These are phyloP conservation scores for Acanthoscelides obtectus DNA, from an alignment of 2,888 invertebrate genomes.

Conservation along the genomic window DNA sequence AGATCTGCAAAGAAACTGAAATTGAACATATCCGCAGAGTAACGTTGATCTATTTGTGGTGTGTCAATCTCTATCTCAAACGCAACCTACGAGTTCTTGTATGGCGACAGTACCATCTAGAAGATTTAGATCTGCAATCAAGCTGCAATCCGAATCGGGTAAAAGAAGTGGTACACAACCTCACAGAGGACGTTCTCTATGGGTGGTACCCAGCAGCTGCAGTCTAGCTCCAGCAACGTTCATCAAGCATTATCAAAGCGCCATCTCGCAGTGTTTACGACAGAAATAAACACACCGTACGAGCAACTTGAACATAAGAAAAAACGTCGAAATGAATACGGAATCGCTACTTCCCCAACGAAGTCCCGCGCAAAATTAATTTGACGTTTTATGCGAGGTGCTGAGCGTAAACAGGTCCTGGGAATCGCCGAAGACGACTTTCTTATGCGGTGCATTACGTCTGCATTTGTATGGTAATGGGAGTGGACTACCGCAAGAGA, in stretches of 20 bases:
- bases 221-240: neutral
- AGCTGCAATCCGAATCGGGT: too few species aligned
- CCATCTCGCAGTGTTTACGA: neutral
- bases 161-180: too few species aligned
- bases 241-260: neutral
- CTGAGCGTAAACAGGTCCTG: constrained; percentile 26
- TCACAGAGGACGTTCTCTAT: neutral
- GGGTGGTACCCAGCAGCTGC: neutral
- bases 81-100: too few species aligned
- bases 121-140: too few species aligned
- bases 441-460: constrained; percentile 31
- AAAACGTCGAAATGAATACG: neutral
- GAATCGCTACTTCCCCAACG: neutral
- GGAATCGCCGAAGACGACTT: constrained; percentile 25
- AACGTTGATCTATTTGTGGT: too few species aligned
- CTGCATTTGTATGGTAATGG: constrained; percentile 37
- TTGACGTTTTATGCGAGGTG: constrained; percentile 25
- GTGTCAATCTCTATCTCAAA: too few species aligned
- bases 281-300: neutral
- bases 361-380: constrained; percentile 21
- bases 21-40: too few species aligned
- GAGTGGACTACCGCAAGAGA: constrained; percentile 20
- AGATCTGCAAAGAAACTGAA: too few species aligned
- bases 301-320: neutral
- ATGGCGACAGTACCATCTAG: too few species aligned